These are phyloP conservation scores for Gymnorhina tibicen DNA, from an alignment of 2,113 vertebrate species.

Conservation along the genomic window DNA sequence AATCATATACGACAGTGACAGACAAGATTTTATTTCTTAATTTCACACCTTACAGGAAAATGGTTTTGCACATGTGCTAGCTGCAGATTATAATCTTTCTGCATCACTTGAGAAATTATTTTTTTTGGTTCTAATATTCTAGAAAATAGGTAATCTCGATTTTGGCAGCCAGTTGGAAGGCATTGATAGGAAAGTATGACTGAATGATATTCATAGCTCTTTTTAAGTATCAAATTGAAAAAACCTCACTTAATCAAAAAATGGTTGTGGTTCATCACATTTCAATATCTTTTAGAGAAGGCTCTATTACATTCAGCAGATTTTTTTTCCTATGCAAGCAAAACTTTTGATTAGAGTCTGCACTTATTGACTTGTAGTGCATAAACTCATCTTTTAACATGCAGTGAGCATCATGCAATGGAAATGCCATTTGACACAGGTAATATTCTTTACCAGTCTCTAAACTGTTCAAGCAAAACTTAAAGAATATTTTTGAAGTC, in stretches of 20 bases:
- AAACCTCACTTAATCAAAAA: constrained; percentile 68
- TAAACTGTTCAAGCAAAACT: constrained; percentile 9
- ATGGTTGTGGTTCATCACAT: constrained; percentile 66
- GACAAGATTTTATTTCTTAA: constrained; percentile 44
- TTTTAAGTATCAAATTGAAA: constrained; percentile 75
- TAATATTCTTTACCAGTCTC: background rate
- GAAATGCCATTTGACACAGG: constrained; percentile 20
- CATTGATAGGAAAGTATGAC: constrained; percentile 60
- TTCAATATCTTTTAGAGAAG: constrained; percentile 69
- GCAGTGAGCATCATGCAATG: background rate
- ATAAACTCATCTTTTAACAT: constrained; percentile 28
- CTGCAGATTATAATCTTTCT: constrained; percentile 56
- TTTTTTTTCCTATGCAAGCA: constrained; percentile 46
- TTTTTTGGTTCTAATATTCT: constrained; percentile 36
- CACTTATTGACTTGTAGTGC: constrained; percentile 55
- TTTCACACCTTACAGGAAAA: constrained; percentile 26
- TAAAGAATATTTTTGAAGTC: background rate
- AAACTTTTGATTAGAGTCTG: constrained; percentile 64
- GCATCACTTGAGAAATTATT: background rate
- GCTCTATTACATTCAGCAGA: constrained; percentile 47
- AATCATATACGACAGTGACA: background rate
- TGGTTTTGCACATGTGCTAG: background rate
- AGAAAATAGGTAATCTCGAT: constrained; percentile 47
- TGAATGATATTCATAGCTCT: constrained; percentile 69
- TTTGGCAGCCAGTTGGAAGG: constrained; percentile 49